A percentile compares a stretch with the other conserved stretches of the same genome.
phyloP scores from a whole-genome alignment of 1,140 invertebrate genomes.

The Adelges cooleyi region DNA sequence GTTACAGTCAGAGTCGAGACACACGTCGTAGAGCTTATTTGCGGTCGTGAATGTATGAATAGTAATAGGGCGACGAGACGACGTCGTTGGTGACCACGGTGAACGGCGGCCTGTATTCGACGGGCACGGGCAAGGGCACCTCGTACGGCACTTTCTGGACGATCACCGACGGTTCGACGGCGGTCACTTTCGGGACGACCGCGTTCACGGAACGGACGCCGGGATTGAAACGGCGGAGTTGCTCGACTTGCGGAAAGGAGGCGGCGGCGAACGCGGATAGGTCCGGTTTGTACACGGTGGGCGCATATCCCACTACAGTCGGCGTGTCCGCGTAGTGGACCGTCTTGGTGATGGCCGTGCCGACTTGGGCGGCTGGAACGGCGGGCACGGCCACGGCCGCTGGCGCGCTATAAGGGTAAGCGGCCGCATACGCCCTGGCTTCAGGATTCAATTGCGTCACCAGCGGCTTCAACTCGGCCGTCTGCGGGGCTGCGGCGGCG shows the following conservation, averaged over 20 bases:
- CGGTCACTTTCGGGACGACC: slow-evolving; percentile 33
- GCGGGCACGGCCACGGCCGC: slow-evolving; percentile 31
- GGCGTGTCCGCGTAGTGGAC: slow-evolving; percentile 38
- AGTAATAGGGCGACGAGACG: not conserved
- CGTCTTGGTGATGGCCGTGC: slow-evolving; percentile 35
- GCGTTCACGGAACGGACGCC: slow-evolving; percentile 33
- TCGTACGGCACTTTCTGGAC: slow-evolving; percentile 30
- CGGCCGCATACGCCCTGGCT: slow-evolving; percentile 35
- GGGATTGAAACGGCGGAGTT: slow-evolving; percentile 25
- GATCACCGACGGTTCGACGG: slow-evolving; percentile 33
- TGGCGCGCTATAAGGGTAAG: slow-evolving; percentile 33
- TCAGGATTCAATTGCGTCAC: not conserved
- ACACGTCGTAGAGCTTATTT: not conserved
- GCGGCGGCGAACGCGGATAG: slow-evolving; percentile 32
- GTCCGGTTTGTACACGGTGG: slow-evolving; percentile 33
- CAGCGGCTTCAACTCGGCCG: not conserved
- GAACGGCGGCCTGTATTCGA: not conserved
- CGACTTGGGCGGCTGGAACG: slow-evolving; percentile 30
- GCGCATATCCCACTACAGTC: slow-evolving; percentile 38
- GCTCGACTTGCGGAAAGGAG: slow-evolving; percentile 30
- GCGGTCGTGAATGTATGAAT: not conserved
- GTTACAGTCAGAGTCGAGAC: no score
- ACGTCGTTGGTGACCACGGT: not conserved
- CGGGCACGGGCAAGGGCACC: not conserved
- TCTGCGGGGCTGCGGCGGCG: not conserved